A percentile compares a stretch with the other conserved stretches of the same genome.
Evolutionary conservation across 2,113 vertebrate species (phyloP).

Genomic region (Pelmatolapia mariae): DNA sequence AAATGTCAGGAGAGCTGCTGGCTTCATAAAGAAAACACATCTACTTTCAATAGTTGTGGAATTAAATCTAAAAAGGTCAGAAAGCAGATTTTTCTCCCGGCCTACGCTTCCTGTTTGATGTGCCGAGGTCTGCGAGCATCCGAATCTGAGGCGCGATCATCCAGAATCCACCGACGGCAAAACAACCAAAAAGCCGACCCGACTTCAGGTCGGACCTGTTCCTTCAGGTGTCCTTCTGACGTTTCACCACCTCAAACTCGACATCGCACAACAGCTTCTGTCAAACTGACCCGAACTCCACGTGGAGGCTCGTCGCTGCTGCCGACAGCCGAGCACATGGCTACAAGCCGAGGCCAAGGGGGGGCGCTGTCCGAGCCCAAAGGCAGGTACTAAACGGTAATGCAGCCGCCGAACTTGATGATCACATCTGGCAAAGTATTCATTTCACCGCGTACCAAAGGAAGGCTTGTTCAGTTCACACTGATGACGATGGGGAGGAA

Average conservation of each 20-base stretch:
- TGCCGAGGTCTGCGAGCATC: too few species aligned
- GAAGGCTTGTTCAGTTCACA: neutral
- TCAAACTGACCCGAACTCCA: neutral
- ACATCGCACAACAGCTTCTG: neutral
- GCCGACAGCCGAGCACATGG: accelerated
- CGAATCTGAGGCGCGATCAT: neutral
- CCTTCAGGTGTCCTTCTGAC: neutral
- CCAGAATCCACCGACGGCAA: neutral
- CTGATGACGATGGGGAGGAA: neutral
- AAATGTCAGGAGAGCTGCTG: neutral
- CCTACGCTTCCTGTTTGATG: neutral
- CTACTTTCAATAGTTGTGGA: neutral
- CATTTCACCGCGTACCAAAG: neutral
- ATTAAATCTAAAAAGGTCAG: neutral
- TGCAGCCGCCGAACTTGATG: neutral
- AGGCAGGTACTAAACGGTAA: neutral
- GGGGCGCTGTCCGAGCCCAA: neutral
- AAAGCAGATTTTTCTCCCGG: neutral
- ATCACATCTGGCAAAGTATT: neutral
- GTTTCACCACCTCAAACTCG: neutral
- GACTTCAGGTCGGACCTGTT: neutral
- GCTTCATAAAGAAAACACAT: neutral
- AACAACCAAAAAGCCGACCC: too few species aligned
- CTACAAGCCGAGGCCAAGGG: neutral
- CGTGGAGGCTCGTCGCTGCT: neutral